Percentiles rank a stretch among this genome's conserved stretches.
Conservation (phyloP, 2,888 invertebrate species). For the Agelastica alni region DNA sequence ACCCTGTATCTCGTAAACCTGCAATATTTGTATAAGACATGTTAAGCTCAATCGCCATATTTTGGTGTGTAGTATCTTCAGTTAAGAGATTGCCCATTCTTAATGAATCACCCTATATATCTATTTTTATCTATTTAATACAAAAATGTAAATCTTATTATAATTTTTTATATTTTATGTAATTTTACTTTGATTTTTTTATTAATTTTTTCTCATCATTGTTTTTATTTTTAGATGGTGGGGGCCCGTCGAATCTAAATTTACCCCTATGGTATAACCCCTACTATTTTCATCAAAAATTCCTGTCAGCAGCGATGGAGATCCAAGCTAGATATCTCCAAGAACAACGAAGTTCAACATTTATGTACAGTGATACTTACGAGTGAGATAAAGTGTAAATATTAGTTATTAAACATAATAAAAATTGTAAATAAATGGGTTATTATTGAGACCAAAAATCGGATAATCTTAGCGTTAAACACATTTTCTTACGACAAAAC, state of each 20-base stretch:
- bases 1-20: too few species aligned
- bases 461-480: conserved; percentile 10
- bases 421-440: conserved; percentile 22
- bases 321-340: conserved; percentile 42
- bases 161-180: too few species aligned
- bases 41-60: too few species aligned
- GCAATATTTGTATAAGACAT: too few species aligned
- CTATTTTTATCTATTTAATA: too few species aligned
- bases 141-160: too few species aligned
- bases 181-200: too few species aligned
- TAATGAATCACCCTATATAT: too few species aligned
- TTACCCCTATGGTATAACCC: conserved; percentile 28
- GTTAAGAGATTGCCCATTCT: too few species aligned
- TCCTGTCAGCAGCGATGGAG: conserved; percentile 40
- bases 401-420: not conserved
- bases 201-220: conserved; percentile 14
- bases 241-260: conserved; percentile 24
- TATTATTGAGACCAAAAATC: conserved; percentile 12
- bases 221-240: conserved; percentile 30
- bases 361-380: conserved; percentile 42
- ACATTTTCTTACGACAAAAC: conserved; percentile 2
- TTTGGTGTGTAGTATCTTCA: too few species aligned
- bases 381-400: conserved; percentile 21
- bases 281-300: conserved; percentile 35
- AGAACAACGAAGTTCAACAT: conserved; percentile 43